Percentiles rank a stretch among this genome's conserved stretches.
Evolutionary conservation across 2,113 vertebrate species (phyloP).

Genomic region (Alces alces): DNA sequence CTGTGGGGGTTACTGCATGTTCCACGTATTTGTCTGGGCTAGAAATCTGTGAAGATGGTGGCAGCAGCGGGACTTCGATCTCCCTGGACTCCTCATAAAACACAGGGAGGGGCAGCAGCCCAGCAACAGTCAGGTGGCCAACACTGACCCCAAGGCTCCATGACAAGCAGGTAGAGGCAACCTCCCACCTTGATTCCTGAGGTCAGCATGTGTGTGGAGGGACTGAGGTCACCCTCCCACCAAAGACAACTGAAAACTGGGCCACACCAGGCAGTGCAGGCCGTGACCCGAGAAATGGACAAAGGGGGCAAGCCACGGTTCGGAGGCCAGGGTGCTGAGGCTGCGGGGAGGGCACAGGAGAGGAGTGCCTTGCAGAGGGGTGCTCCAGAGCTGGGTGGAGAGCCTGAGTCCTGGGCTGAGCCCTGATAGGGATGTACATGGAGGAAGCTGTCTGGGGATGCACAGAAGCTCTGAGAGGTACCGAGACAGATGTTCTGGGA

Average conservation of each 20-base stretch:
- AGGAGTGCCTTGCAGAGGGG: background rate
- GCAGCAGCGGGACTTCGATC: background rate
- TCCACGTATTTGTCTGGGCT: background rate
- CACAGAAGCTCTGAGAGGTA: background rate
- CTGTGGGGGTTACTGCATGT: background rate
- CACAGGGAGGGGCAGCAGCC: background rate
- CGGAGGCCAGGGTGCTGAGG: background rate
- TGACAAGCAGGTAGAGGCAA: background rate
- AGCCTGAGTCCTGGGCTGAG: background rate
- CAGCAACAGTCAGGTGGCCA: background rate
- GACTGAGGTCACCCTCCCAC: background rate
- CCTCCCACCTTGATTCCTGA: background rate
- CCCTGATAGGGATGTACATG: background rate
- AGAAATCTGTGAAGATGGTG: background rate
- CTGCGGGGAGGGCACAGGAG: background rate
- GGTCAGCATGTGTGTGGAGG: background rate
- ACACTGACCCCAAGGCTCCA: background rate
- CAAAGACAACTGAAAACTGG: background rate
- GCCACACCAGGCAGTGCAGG: background rate
- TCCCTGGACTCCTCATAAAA: background rate
- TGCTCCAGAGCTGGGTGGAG: background rate
- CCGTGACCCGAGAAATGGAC: background rate
- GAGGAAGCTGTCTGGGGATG: background rate
- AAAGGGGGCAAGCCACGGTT: fast-evolving
- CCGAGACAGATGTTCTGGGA: background rate